Percentiles rank a stretch among this genome's conserved stretches.
Conservation (phyloP, 2,797 vertebrate species). For the Eidolon dupreanum region DNA sequence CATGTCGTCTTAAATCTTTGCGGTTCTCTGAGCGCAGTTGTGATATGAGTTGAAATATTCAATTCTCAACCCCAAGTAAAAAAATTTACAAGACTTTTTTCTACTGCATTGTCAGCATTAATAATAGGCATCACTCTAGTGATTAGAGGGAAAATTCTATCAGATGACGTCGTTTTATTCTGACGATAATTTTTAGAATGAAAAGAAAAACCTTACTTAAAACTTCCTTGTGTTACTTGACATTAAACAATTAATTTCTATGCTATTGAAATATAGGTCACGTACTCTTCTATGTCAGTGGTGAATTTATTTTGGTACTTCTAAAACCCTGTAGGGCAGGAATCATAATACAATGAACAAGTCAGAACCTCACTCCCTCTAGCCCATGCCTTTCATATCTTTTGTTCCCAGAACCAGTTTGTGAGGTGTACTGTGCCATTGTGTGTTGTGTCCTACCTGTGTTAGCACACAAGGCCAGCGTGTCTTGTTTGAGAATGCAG, state of each 20-base stretch:
- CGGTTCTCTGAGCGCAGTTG: neutral
- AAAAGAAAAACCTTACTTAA: slow-evolving; percentile 5
- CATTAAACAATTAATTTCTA: slow-evolving; percentile 20
- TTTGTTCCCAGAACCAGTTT: neutral
- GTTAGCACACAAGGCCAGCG: neutral
- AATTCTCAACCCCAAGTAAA: neutral
- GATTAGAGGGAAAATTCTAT: neutral
- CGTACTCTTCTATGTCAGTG: neutral
- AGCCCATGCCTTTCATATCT: neutral
- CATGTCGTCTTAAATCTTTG: neutral
- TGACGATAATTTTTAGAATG: slow-evolving; percentile 37
- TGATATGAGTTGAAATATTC: slow-evolving; percentile 30
- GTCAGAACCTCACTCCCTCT: neutral
- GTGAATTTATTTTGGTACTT: slow-evolving; percentile 37
- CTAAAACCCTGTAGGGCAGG: neutral
- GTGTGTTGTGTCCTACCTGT: neutral
- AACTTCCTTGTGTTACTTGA: slow-evolving; percentile 21
- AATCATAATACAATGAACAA: neutral
- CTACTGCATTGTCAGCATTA: neutral
- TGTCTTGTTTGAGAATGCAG: neutral
- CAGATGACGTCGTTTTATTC: neutral
- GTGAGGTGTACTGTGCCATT: neutral
- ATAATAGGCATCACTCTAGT: neutral
- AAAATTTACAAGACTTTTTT: neutral
- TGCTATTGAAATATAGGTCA: neutral